Base-by-base conservation (phyloP, 2,888 invertebrate genomes). In the Tenthredo livida region DNA sequence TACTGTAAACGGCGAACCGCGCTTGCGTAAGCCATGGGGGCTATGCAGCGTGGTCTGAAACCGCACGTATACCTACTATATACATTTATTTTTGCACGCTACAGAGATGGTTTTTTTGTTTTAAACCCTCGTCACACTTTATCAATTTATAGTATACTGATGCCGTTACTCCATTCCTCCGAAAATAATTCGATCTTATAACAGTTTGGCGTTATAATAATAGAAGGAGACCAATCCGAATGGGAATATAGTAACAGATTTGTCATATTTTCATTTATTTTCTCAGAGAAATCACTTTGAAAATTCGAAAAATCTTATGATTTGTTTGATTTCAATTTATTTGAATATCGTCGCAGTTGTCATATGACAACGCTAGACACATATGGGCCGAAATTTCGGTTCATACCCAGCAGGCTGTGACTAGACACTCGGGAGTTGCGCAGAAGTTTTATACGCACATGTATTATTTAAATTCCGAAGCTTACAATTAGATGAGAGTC, bases 1-100 rank as follows among this genome's bases (percentile, higher is more conserved):
- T 54, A 33, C 33, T 15, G 29, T 54, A 54, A 77, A 77, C 77
- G 77, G 54, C 15, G 9, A 10, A 77, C 77, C 40, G 77, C 77
- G 77, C 77, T 54, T 77, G 77, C 77, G 77, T 54, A 33, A 54
- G 33, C 17, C 50, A 43, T 43, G 9, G 21, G 40, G 17, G 43
- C 12, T 29, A 10, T 73, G 40, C 10, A 21, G 25, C 40, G 40
- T 29, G 72, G n/a, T 21, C 43, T 43, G 37, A n/a, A 73, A 73
- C n/a, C n/a, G 7, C 40, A 40, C 43, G 21, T 43, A 25, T n/a
- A 43, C 10, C n/a, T n/a, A n/a, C n/a, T n/a, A n/a, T 6, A 12
- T 21, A 43, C 10, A 7, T 33, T 29, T 33, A 67, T 33, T 67
- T 33, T 25, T 67, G 15, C 25, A 33, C 25, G 17, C 29, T 65